Base-by-base conservation (phyloP, 2,888 invertebrate species). In the Pheosia tremula region DNA sequence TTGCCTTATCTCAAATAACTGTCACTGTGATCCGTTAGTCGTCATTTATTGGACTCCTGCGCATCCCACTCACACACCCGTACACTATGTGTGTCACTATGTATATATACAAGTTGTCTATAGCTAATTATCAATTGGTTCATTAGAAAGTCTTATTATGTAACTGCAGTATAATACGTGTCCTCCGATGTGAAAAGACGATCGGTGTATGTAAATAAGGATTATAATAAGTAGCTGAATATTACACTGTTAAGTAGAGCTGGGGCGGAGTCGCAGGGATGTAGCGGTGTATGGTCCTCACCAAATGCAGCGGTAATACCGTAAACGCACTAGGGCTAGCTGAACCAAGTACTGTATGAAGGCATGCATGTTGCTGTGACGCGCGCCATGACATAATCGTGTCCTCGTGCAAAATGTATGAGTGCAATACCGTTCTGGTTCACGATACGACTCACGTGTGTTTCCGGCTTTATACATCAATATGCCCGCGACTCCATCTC, bases 21-120 rank as follows among this genome's bases (percentile, higher is more conserved):
- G 85, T 86, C 88, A 86, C 92, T 93, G 92, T 93, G 92, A 93
- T 92, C 89, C 88, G 85, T 85, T 90, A 91, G 87, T 85, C 82
- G 83, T 90, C 88, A 82, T 55, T 85, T 86, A 83, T 83, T 86
- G 80, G 78, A 83, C 74, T 78, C 79, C 75, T 67, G 68, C 68
- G 71, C 75, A 71, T 70, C 73, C 76, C 67, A 13, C 55, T 39
- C 61, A 45, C 58, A 37, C 59, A 61, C 63, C 60, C 69, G 66
- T 58, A 68, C 68, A 70, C 63, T 57, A 62, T 60, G 47, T 69
- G 69, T 71, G 66, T 74, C 47, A 60, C 60, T 78, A 74, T 80
- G 74, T 63, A 75, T 74, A 64, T 72, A 75, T 69, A 74, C 71
- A 68, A 69, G 73, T 74, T 66, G 62, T 74, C 68, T 68, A 65